Evolutionary conservation across 2,113 vertebrate genomes (phyloP), one percentile per base, ranked within the genome.

Genomic region (Grus americana): DNA sequence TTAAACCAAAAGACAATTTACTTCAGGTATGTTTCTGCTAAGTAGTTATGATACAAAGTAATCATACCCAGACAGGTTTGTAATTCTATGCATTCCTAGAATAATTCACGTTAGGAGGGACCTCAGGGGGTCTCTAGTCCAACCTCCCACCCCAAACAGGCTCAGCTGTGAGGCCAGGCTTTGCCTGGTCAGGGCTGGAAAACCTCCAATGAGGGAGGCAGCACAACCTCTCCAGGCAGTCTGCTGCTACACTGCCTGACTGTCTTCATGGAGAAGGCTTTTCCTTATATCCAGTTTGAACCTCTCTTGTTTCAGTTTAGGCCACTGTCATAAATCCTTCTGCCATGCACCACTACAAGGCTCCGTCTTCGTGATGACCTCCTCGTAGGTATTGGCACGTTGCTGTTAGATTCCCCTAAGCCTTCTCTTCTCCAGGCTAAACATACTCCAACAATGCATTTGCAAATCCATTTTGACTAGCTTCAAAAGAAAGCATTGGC

Each of bases 381-480:
- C 49, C 59, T 83, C 44, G 42, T 15, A 82, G 21, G 23, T 62
- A 71, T 67, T n/a, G 55, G 76, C 57, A 89, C 3, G 5, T 59
- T 74, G 52, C 47, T 78, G 22, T 32, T 88, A 59, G 50, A 88
- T 72, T 19, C 17, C 40, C 7, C 32, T 6, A 91, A 84, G 50
- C 76, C 59, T 52, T 67, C n/a, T 50, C 42, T 66, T 89, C 66
- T 92, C 30, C 30, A 34, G 58, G 34, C 40, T 76, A 66, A 88
- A 44, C 58, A 40, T 0, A 0, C 23, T 79, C 54, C 62, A 76
- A 3, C 36, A 92, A 19, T 14, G 12, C 49, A 52, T 85, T 68
- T 76, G 46, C 75, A 91, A 87, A 95, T 95, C 65, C 52, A 19
- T 95, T 84, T 73, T 67, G 89, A 86, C 76, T 74, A 24, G 80